Evolutionary conservation across 2,113 vertebrate genomes (phyloP).

Genomic region (Chionodraco myersi): DNA sequence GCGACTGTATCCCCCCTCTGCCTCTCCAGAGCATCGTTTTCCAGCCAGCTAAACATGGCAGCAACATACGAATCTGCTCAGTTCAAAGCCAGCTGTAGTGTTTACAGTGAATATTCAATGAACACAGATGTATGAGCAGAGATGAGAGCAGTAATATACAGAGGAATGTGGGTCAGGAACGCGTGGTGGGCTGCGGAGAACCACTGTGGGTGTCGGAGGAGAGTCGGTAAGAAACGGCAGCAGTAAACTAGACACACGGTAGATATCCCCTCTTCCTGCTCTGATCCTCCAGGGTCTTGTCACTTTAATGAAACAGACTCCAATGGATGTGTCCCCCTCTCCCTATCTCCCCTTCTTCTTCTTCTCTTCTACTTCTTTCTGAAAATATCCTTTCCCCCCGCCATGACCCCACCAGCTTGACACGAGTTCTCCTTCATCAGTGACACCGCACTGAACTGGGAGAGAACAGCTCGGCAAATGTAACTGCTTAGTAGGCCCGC

Average conservation of each 20-base stretch:
- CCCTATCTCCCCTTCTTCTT: neutral
- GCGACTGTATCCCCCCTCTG: neutral
- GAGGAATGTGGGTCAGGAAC: constrained; percentile 73
- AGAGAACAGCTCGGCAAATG: constrained; percentile 17
- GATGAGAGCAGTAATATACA: constrained; percentile 36
- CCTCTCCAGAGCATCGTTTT: neutral
- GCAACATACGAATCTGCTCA: constrained; percentile 11
- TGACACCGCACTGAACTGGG: constrained; percentile 2
- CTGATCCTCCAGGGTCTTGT: constrained; percentile 35
- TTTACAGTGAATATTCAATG: constrained; percentile 51
- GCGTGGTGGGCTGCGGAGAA: constrained; percentile 51
- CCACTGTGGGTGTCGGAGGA: constrained; percentile 56
- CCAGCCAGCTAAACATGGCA: constrained; percentile 15
- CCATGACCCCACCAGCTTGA: neutral
- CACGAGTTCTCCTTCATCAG: constrained; percentile 17
- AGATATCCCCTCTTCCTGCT: constrained; percentile 38
- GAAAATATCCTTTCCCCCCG: neutral
- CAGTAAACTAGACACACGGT: constrained; percentile 33
- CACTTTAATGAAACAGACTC: constrained; percentile 54
- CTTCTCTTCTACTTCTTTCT: constrained; percentile 9
- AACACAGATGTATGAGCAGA: constrained; percentile 31
- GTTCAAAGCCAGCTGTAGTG: constrained; percentile 43
- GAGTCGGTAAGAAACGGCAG: constrained; percentile 34
- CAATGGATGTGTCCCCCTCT: constrained; percentile 2
- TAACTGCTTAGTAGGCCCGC: neutral